Percentiles rank a stretch among this genome's conserved stretches.
phyloP scores from a whole-genome alignment of 2,888 invertebrate genomes.

The Drosophila paucipuncta region DNA sequence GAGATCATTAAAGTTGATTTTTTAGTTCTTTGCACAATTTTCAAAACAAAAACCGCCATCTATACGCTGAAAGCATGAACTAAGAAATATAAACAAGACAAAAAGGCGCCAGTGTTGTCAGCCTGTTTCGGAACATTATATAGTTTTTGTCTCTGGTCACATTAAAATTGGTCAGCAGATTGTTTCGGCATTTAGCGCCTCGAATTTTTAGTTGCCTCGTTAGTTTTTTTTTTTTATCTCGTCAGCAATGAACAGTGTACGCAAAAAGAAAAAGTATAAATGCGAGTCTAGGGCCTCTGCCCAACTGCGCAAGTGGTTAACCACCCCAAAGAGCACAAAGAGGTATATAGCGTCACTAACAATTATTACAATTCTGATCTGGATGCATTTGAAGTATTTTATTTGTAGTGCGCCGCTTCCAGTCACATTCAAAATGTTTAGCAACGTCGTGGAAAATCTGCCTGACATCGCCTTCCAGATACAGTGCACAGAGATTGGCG shows the following conservation, averaged over 20 bases:
- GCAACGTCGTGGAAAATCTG: constrained; percentile 38
- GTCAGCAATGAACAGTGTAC: constrained; percentile 20
- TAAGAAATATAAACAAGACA: background rate
- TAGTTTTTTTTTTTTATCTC: background rate
- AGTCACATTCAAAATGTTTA: constrained; percentile 47
- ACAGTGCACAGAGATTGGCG: constrained; percentile 21
- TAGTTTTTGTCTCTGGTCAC: constrained; percentile 22
- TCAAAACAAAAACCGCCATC: constrained; percentile 3
- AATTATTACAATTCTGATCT: background rate
- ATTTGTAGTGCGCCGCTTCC: constrained; percentile 18
- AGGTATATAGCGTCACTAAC: constrained; percentile 13
- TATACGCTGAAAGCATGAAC: background rate
- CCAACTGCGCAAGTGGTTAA: constrained; percentile 43
- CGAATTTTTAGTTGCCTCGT: background rate
- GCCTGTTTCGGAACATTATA: background rate
- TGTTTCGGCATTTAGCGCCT: background rate
- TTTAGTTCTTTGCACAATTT: background rate
- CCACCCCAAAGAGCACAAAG: background rate
- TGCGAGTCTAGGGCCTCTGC: constrained; percentile 10
- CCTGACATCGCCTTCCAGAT: constrained; percentile 55
- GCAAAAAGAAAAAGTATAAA: constrained; percentile 28
- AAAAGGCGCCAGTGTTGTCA: background rate
- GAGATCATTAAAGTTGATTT: background rate
- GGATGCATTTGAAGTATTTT: background rate
- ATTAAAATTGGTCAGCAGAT: background rate